Base-by-base conservation (phyloP, 1,140 invertebrate genomes). In the Trachymyrmex cornetzi region DNA sequence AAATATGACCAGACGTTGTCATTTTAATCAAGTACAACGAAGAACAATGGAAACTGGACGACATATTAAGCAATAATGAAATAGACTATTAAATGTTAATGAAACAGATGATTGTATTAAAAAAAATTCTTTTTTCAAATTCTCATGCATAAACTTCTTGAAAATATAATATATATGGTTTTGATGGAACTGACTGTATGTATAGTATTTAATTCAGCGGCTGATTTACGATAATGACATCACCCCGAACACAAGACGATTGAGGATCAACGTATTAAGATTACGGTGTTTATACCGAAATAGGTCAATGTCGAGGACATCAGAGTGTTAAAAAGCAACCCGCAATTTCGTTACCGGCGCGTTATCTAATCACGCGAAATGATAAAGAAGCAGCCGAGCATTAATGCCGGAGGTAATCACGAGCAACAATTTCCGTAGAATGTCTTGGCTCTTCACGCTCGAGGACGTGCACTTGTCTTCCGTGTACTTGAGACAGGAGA, bases 371-470 rank as follows among this genome's bases (percentile, higher is more conserved):
- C 88, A 24, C n/a, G 3, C 4, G 14, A 27, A 57, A 12, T 24
- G 87, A 87, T 89, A 89, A 89, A 74, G 12, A 30, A 34, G 3
- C 24, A 24, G 53, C 16, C 12, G 16, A n/a, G 5, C 11, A 4
- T 24, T 6, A 48, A 24, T 19, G 3, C 14, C 79, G 34, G 30
- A 4, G 61, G 5, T 63, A 61, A 84, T 84, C n/a, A 34, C 2
- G 14, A 24, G 22, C 27, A 63, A 75, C 61, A 74, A 84, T 84
- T 61, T 74, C 34, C 66, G 34, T 93, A 98, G 97, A 89, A 95
- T 96, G 75, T 94, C 95, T 48, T 98, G 97, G 97, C 94, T 98
- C n/a, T 98, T 97, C 95, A 93, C 94, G 0, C 93, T 95, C 74
- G 96, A 96, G 77, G 95, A 96, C 38, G 95, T 95, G 0, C 92